Base-by-base conservation (phyloP, 2,888 invertebrate genomes). In the Strigamia maritima region DNA sequence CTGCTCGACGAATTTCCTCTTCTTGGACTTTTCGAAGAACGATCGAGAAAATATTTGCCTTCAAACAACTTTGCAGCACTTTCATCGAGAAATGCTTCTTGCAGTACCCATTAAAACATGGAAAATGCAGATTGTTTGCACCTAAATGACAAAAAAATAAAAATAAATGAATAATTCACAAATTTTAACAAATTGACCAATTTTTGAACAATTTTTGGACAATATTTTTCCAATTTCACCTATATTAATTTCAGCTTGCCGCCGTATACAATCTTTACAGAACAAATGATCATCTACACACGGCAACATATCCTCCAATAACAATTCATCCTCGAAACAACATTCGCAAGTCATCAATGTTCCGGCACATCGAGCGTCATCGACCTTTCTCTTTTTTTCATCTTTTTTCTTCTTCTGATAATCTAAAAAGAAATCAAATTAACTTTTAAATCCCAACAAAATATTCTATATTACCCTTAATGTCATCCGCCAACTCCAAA, bases 281-380 rank as follows among this genome's bases (percentile, higher is more conserved):
- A 88, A 89, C 16, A 84, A 80, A 81, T 89, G 89, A 0, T 86
- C 87, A 19, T 83, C 84, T 7, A 83, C 82, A 81, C 89, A 89
- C 2, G 82, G 81, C 4, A 85, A 83, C 78, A 85, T 84, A 80
- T 88, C 87, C 12, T 85, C 84, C 0, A 83, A 85, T 81, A 89
- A 84, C 19, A 88, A 85, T 82, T 90, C 89, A 75, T 88, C 88
- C 75, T 89, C 88, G 81, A 81, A 90, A 82, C 91, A 90, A 82
- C 89, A 89, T 31, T 85, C 84, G 83, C 91, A 91, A 19, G 87
- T 87, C 38, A 86, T 82, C 80, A 89, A 83, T 35, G 87, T 82
- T 19, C 86, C 86, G 22, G 83, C 83, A 78, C 82, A 81, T 82
- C 85, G 86, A 0, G 88, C 87, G 80, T 84, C 81, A 54, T 83